These are phyloP conservation scores for Alentia gelatinosa DNA, from an alignment of 2,888 invertebrate species.

Conservation along the genomic window DNA sequence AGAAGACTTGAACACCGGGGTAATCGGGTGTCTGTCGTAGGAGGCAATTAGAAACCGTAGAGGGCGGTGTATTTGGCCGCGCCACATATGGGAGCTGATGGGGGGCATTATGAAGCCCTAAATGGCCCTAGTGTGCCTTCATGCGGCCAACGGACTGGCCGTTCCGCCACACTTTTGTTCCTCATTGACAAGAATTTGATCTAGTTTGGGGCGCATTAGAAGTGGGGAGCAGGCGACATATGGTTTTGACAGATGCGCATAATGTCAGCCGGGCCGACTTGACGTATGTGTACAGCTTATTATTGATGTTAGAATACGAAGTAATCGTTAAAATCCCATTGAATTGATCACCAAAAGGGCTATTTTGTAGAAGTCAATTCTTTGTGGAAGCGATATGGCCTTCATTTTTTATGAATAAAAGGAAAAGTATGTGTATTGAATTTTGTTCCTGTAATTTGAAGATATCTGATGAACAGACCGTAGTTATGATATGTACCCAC, in stretches of 20 bases:
- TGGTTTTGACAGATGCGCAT: neutral
- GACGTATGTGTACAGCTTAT: too few species aligned
- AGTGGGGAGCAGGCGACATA: neutral
- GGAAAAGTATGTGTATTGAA: too few species aligned
- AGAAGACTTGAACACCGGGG: neutral
- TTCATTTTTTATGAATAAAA: too few species aligned
- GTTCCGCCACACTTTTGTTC: constrained; percentile 3
- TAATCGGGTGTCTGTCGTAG: constrained; percentile 46
- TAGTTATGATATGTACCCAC: too few species aligned
- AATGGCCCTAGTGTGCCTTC: neutral
- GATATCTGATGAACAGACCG: too few species aligned
- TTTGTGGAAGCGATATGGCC: too few species aligned
- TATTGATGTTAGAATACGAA: too few species aligned
- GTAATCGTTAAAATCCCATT: too few species aligned
- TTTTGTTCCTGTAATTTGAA: too few species aligned
- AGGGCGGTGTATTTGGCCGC: constrained; percentile 26
- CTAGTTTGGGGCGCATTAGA: neutral
- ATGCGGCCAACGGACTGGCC: neutral
- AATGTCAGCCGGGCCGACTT: too few species aligned
- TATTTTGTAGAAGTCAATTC: too few species aligned
- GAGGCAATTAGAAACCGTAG: constrained; percentile 51
- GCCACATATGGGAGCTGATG: constrained; percentile 44
- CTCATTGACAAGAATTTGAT: constrained; percentile 38
- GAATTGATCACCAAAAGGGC: too few species aligned
- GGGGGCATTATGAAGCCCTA: constrained; percentile 5